Conservation (phyloP, 2,888 invertebrate genomes). For the Cephus rjabovi region DNA sequence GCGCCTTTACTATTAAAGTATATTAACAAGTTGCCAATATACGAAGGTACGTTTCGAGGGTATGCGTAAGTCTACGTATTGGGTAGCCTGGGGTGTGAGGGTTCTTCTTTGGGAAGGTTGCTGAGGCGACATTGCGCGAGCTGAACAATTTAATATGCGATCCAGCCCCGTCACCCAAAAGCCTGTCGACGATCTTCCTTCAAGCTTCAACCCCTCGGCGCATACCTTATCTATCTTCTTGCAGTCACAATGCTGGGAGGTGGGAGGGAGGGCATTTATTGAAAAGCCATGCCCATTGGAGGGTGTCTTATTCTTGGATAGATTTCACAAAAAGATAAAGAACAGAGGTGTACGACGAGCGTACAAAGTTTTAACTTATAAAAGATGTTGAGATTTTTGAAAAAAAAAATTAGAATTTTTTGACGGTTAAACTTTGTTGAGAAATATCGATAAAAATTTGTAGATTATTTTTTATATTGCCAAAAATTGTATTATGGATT, state of each 20-base stretch:
- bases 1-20: conserved; percentile 23
- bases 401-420: not conserved
- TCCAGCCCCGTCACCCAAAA: conserved; percentile 30
- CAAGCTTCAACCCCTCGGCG: conserved; percentile 14
- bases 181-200: conserved; percentile 7
- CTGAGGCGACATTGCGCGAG: conserved; percentile 38
- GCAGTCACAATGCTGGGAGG: conserved; percentile 51
- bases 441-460: not conserved
- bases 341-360: not conserved
- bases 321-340: not conserved
- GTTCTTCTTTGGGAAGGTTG: not conserved
- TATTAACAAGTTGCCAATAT: conserved; percentile 44
- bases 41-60: not conserved
- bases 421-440: not conserved
- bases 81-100: not conserved
- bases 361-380: not conserved
- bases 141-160: conserved; percentile 59
- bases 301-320: not conserved
- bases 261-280: conserved; percentile 35
- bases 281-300: conserved; percentile 40
- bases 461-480: not conserved
- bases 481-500: not conserved
- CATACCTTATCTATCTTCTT: conserved; percentile 52
- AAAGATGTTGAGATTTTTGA: too few relatives aligned
- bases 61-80: not conserved